Base-by-base conservation (phyloP, 2,113 vertebrate species). In the Proteles cristata region DNA sequence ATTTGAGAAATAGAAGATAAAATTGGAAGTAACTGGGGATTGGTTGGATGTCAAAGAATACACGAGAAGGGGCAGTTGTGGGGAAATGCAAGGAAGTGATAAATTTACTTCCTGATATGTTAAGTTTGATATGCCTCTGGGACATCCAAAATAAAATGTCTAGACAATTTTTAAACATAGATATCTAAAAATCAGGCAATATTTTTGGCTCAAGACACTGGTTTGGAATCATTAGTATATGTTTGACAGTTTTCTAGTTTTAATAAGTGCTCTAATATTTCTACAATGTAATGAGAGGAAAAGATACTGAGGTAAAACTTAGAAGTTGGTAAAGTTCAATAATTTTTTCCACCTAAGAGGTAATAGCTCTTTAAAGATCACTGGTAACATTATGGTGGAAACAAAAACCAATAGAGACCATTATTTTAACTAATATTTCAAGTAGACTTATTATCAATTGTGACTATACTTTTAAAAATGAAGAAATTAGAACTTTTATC, bases 281-380 rank as follows among this genome's bases (percentile, higher is more conserved):
- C 33, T 96, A 91, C n/a, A 90, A 50, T 0, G 50, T 88, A 43
- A 50, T 73, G 23, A 35, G 50, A 74, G 35, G 55, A 66, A 93
- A 88, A 88, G 33, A 69, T 68, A 83, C 23, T 61, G 35, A 88
- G n/a, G 35, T 58, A 95, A 91, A 93, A 90, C 65, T 91, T 71
- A 71, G n/a, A 91, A 80, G 16, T 43, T 91, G 39, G 17, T 68
- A 73, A 68, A 83, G 4, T 88, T 68, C 14, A 84, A 35, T 53
- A 88, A 66, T 19, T 45, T 50, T 33, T 91, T 93, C 80, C 7
- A 88, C 7, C 25, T 74, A 94, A 69, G 50, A 58, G 1, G 6
- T 83, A 88, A 48, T 2, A 66, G 35, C 12, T 65, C 50, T 65
- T 83, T 87, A 16, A 73, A 90, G 39, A 73, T 50, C 26, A 73